A percentile compares a stretch with the other conserved stretches of the same genome.
Conservation (phyloP, 2,888 invertebrate species). For the Hedychridium roseum region DNA sequence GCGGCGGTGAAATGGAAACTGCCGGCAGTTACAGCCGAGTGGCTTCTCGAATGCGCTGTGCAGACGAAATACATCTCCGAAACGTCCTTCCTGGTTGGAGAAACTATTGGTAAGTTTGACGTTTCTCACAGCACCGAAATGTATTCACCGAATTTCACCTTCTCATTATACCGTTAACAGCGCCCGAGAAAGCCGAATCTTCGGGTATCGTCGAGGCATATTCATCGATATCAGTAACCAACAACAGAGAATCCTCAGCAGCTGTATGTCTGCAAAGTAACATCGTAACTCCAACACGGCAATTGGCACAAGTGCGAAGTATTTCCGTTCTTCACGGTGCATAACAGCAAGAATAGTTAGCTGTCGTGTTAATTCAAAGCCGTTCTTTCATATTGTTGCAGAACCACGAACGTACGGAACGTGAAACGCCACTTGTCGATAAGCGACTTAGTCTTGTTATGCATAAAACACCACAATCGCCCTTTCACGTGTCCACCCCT, state of each 20-base stretch:
- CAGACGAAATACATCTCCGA: constrained; percentile 68
- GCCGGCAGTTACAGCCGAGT: constrained; percentile 79
- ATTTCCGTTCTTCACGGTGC: background rate
- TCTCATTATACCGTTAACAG: constrained; percentile 15
- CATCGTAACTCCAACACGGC: constrained; percentile 44
- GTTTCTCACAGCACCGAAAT: too few relatives aligned
- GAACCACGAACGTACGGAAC: constrained; percentile 17
- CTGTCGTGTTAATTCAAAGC: background rate
- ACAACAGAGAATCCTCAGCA: constrained; percentile 26
- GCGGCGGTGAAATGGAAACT: constrained; percentile 87
- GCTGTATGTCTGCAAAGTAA: constrained; percentile 20
- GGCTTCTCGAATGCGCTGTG: constrained; percentile 78
- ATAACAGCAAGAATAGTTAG: background rate
- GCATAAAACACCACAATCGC: constrained; percentile 59
- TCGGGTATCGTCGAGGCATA: constrained; percentile 4
- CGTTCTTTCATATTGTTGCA: constrained; percentile 13
- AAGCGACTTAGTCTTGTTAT: constrained; percentile 47
- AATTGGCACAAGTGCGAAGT: constrained; percentile 33
- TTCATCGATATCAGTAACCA: background rate
- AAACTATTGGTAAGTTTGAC: constrained; percentile 59
- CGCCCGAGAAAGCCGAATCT: constrained; percentile 25
- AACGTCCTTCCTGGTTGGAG: constrained; percentile 69
- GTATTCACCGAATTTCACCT: background rate
- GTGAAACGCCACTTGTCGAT: constrained; percentile 47
- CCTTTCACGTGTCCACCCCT: constrained; percentile 66